Conservation (phyloP, 1,140 invertebrate genomes). For the Epicauta chinensis region DNA sequence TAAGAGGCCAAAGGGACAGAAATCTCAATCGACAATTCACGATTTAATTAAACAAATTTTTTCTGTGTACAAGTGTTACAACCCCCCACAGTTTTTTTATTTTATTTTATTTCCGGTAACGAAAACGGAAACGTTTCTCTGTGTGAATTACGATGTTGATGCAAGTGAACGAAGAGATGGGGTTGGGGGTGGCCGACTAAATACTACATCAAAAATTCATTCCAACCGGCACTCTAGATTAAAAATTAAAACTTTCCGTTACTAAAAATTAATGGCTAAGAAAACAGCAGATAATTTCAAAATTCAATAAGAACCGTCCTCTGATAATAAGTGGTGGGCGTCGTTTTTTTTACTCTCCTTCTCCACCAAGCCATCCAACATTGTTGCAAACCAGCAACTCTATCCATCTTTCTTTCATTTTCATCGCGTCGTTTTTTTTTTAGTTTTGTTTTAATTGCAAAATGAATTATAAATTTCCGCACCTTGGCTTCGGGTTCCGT, state of each 20-base stretch:
- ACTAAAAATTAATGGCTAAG: conserved; percentile 40
- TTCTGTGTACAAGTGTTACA: too few relatives aligned
- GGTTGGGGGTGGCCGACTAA: conserved; percentile 3
- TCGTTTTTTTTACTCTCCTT: conserved; percentile 6
- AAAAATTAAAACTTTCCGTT: conserved; percentile 40
- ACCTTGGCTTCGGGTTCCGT: conserved; percentile 22
- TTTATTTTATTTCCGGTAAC: too few relatives aligned
- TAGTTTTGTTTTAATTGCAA: conserved; percentile 25
- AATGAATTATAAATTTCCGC: conserved; percentile 32
- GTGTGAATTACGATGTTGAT: too few relatives aligned
- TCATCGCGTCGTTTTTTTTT: conserved; percentile 20
- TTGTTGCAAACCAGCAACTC: too few relatives aligned
- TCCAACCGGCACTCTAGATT: conserved; percentile 34
- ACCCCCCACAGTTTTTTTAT: too few relatives aligned
- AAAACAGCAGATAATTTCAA: conserved; percentile 40
- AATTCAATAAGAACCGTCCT: conserved; percentile 36
- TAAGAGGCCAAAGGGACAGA: too few relatives aligned
- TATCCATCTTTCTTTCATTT: conserved; percentile 14
- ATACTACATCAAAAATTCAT: conserved; percentile 38
- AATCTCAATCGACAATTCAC: too few relatives aligned
- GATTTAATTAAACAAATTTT: too few relatives aligned
- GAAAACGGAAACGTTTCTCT: too few relatives aligned
- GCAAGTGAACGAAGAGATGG: too few relatives aligned
- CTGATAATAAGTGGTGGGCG: conserved; percentile 26
- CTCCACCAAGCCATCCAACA: not conserved